Evolutionary conservation across 2,113 vertebrate genomes (phyloP).

Genomic region (Passerina amoena): DNA sequence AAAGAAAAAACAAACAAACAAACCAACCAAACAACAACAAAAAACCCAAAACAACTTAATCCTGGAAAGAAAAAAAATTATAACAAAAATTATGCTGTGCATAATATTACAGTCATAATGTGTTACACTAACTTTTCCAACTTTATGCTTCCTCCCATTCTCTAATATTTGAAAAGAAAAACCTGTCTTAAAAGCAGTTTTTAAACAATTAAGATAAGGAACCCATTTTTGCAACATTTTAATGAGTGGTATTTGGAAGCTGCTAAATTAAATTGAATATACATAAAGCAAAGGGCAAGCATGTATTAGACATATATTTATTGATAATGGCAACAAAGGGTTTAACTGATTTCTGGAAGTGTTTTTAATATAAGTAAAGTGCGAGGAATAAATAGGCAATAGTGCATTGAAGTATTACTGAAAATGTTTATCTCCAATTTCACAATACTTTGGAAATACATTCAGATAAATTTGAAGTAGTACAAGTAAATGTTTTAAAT

Average conservation of each 20-base stretch:
- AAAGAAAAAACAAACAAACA: background rate
- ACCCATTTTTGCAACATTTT: background rate
- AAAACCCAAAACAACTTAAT: rapidly evolving
- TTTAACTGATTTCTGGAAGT: background rate
- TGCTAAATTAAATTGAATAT: background rate
- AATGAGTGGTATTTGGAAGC: background rate
- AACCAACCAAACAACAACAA: background rate
- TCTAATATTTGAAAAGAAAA: background rate
- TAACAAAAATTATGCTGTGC: background rate
- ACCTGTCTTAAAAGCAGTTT: background rate
- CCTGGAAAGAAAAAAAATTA: background rate
- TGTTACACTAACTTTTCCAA: background rate
- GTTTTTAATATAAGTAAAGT: background rate
- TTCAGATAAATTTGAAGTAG: background rate
- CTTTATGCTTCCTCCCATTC: background rate
- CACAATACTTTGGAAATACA: background rate
- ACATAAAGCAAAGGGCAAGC: background rate
- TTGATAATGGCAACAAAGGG: background rate
- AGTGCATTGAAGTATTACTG: background rate
- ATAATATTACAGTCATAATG: background rate
- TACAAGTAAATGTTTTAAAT: background rate
- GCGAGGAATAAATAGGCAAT: background rate
- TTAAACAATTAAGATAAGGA: background rate
- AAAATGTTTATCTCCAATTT: background rate
- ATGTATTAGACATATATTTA: background rate